Percentiles rank a stretch among this genome's conserved stretches.
Evolutionary conservation across 92 coral and sea anemone species (phyloP).

Genomic region (Zoanthus sansibaricus): DNA sequence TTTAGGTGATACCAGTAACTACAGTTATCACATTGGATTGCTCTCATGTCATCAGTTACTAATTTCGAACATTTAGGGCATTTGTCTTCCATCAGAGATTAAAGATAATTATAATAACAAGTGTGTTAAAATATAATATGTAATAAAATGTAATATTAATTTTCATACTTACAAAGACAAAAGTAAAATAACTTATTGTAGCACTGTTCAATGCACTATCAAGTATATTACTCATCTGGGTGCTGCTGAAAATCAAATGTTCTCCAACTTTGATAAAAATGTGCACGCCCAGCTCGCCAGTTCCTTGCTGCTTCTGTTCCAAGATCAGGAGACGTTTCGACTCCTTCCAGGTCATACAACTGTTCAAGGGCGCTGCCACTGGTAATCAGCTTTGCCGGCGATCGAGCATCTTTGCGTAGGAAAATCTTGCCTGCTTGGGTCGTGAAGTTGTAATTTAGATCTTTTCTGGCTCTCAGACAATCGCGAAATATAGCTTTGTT

Average conservation of each 20-base stretch:
- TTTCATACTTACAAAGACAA: not conserved
- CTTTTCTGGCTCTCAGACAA: conserved; percentile 55
- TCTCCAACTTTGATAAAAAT: not conserved
- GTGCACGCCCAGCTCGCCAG: conserved; percentile 26
- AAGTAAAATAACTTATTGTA: not conserved
- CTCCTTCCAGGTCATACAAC: not conserved
- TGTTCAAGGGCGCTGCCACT: not conserved
- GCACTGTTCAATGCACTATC: not conserved
- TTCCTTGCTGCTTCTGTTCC: not conserved
- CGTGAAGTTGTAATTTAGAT: conserved; percentile 54
- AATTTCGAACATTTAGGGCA: conserved; percentile 20
- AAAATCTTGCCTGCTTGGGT: conserved; percentile 64
- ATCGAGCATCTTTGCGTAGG: conserved; percentile 48
- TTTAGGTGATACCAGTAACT: not conserved
- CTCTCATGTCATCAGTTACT: not conserved
- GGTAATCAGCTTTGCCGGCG: not conserved
- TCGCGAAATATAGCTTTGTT: conserved; percentile 37
- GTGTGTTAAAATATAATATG: not conserved
- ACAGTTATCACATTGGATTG: conserved; percentile 9
- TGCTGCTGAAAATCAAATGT: conserved; percentile 1
- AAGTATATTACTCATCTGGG: conserved; percentile 18
- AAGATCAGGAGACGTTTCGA: not conserved
- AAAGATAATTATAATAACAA: not conserved
- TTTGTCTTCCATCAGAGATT: conserved; percentile 9
- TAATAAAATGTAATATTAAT: not conserved